phyloP scores from a whole-genome alignment of 2,797 vertebrate species.

The Balearica regulorum region DNA sequence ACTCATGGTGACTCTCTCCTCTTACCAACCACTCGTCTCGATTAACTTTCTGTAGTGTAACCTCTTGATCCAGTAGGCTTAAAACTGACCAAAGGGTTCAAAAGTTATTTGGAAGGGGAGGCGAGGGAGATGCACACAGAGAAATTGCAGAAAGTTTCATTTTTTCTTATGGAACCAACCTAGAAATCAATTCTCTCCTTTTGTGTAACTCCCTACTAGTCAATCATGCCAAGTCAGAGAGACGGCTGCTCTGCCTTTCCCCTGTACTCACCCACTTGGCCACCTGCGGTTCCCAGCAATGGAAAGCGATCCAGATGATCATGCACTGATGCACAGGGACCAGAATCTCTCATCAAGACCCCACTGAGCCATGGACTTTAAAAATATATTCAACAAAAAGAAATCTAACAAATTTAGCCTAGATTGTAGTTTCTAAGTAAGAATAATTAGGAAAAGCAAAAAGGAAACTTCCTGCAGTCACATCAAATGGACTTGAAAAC shows the following conservation, averaged over 20 bases:
- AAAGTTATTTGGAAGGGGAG: constrained; percentile 15
- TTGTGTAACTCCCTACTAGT: background rate
- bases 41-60: background rate
- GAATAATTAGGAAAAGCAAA: background rate
- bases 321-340: accelerated
- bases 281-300: background rate
- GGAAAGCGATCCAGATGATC: accelerated
- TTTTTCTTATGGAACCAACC: background rate
- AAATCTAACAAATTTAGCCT: background rate
- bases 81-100: background rate
- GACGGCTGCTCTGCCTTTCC: background rate
- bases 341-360: background rate
- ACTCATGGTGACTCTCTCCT: background rate
- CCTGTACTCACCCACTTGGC: accelerated
- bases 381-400: background rate
- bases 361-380: background rate
- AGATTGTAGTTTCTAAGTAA: background rate
- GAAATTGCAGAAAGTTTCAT: background rate
- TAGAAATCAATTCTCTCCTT: constrained; percentile 3
- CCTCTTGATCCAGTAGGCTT: background rate
- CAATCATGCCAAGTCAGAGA: background rate
- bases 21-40: background rate
- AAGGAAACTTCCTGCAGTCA: background rate
- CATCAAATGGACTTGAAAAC: background rate
- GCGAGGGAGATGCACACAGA: background rate